Percentiles rank a stretch among this genome's conserved stretches.
These are phyloP conservation scores for Anolis sagrei DNA, from an alignment of 2,113 vertebrate species.

Conservation along the genomic window DNA sequence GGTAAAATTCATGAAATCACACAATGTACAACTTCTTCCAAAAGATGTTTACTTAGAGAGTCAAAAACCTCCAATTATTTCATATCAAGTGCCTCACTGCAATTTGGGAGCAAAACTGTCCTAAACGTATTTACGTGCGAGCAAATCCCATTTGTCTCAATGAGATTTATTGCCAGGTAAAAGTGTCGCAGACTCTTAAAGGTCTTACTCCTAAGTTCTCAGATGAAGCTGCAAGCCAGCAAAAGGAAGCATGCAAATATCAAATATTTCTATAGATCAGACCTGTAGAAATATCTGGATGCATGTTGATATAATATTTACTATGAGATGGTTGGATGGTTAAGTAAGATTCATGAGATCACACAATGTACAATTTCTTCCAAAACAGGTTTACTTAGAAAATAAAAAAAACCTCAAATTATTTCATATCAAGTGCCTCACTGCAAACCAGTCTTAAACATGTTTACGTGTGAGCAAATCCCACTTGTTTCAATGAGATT, in stretches of 20 bases:
- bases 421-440: no score
- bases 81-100: not conserved
- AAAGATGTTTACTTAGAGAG: no score
- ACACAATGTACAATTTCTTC: slow-evolving; percentile 32
- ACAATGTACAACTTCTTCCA: slow-evolving; percentile 24
- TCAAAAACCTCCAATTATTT: no score
- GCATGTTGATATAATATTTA: no score
- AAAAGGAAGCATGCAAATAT: not conserved
- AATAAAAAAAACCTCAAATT: no score
- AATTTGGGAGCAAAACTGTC: not conserved
- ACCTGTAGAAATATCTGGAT: slow-evolving; percentile 65
- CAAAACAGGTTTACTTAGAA: no score
- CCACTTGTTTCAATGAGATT: slow-evolving; percentile 40
- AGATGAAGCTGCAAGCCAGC: slow-evolving; percentile 51
- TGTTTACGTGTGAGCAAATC: slow-evolving; percentile 31
- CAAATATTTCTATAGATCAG: not conserved
- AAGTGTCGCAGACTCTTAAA: not conserved
- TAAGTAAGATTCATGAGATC: slow-evolving; percentile 54
- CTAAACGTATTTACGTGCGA: slow-evolving; percentile 32
- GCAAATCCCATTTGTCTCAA: slow-evolving; percentile 39
- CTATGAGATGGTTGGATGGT: slow-evolving; percentile 9
- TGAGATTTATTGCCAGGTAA: slow-evolving; percentile 1
- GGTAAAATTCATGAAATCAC: slow-evolving; percentile 52
- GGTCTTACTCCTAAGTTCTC: slow-evolving; percentile 55
- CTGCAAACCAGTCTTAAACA: slow-evolving; percentile 18